Base-by-base conservation (phyloP, 2,888 invertebrate genomes). In the Antheraea yamamai region DNA sequence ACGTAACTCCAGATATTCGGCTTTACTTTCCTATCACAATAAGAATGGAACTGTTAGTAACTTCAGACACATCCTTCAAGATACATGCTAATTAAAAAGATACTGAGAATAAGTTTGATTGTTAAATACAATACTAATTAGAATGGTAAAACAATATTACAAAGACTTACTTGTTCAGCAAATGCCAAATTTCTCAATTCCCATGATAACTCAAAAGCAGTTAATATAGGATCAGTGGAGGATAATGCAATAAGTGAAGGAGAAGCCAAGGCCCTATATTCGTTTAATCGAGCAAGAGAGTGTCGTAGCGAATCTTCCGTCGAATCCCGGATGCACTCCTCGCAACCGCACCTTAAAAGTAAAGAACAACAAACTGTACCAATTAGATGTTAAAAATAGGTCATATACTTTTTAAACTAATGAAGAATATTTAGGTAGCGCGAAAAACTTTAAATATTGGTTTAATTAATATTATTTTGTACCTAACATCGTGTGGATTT, bases 151-250 rank as follows among this genome's bases (percentile, higher is more conserved):
- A 64, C 16, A 26, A 64, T 26, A 64, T 12, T 8, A 61, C 12
- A 16, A 64, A 26, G 14, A 66, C 4, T 66, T 30, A 93, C 94
- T 89, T 92, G 93, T 86, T 94, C 99, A 74, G 99, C 97, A 84
- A 97, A 97, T 6, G 98, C 98, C 80, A 99, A 95, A 84, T 97
- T 97, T 79, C 98, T 95, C 47, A 99, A 94, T 85, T 99, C 99
- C 98, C 98, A 99, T 75, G 98, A 98, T 72, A 99, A 94, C 89
- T 99, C 97, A 88, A 99, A 99, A 23, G 99, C 98, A 0, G 99
- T 99, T 80, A 99, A 95, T 75, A 99, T 96, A 1, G 99, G 99
- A 92, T 99, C 99, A 76, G 96, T 97, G 14, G 98, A 98, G 55
- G 98, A 98, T 58, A 99, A 94, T 0, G 98, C 98, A 80, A 99